These are phyloP conservation scores for Ostrea edulis DNA, from an alignment of 1,140 invertebrate genomes.

Conservation along the genomic window DNA sequence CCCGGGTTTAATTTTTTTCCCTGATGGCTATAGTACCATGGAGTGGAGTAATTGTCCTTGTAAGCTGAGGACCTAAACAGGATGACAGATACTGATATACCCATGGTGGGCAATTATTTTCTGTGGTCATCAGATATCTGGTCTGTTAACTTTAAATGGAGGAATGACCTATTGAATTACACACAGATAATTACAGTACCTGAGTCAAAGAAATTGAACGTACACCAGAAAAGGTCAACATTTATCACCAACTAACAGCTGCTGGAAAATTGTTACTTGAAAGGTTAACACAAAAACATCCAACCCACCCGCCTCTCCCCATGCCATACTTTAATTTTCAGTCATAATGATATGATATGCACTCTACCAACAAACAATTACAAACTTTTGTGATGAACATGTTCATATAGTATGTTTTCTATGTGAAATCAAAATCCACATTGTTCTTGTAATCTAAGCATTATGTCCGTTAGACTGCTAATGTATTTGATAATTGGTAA, in stretches of 20 bases:
- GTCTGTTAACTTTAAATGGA: background rate
- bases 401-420: too few relatives aligned
- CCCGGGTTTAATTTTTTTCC: background rate
- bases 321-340: too few relatives aligned
- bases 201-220: background rate
- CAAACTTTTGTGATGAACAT: too few relatives aligned
- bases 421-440: too few relatives aligned
- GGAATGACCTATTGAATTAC: constrained; percentile 9
- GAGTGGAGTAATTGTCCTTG: background rate
- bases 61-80: background rate
- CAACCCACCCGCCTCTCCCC: too few relatives aligned
- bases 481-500: too few relatives aligned
- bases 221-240: background rate
- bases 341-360: too few relatives aligned
- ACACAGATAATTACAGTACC: background rate
- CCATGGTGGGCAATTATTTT: constrained; percentile 13
- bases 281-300: background rate
- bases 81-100: background rate
- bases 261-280: background rate
- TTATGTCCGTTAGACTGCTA: too few relatives aligned
- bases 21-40: background rate
- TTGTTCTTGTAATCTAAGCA: too few relatives aligned
- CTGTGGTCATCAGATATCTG: constrained; percentile 27
- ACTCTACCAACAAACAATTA: too few relatives aligned
- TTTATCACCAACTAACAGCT: background rate